Evolutionary conservation across 2,888 invertebrate genomes (phyloP).

Genomic region (Mongoloraphidia duomilia): DNA sequence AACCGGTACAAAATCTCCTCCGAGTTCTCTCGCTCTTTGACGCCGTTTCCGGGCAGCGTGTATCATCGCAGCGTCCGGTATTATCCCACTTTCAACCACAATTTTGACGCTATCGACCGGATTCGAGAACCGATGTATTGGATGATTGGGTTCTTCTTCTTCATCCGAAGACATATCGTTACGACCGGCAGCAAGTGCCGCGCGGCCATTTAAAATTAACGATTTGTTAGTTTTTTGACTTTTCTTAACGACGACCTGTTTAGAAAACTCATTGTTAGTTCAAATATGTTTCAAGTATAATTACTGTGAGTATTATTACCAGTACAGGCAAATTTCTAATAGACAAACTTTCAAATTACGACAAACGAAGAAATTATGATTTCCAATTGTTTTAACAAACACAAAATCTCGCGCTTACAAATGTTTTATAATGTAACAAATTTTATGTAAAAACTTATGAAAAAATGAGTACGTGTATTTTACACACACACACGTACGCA

Average conservation of each 20-base stretch:
- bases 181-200: constrained; percentile 63
- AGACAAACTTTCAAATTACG: no score
- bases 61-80: constrained; percentile 96
- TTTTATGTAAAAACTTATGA: no score
- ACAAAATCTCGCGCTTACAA: no score
- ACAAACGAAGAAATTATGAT: no score
- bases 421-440: no score
- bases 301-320: no score
- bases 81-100: constrained; percentile 74
- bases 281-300: no score
- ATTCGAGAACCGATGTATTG: constrained; percentile 39
- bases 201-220: constrained; percentile 62
- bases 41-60: constrained; percentile 91
- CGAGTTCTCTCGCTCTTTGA: constrained; percentile 82
- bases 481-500: no score
- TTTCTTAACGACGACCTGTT: constrained; percentile 40
- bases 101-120: constrained; percentile 57
- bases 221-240: constrained; percentile 35
- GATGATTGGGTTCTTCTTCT: constrained; percentile 31
- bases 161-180: constrained; percentile 53
- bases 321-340: neutral
- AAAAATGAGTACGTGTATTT: no score
- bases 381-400: no score
- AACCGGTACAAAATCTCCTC: constrained; percentile 43
- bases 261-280: no score